Evolutionary conservation across 2,797 vertebrate genomes (phyloP).

Genomic region (Varecia variegata): DNA sequence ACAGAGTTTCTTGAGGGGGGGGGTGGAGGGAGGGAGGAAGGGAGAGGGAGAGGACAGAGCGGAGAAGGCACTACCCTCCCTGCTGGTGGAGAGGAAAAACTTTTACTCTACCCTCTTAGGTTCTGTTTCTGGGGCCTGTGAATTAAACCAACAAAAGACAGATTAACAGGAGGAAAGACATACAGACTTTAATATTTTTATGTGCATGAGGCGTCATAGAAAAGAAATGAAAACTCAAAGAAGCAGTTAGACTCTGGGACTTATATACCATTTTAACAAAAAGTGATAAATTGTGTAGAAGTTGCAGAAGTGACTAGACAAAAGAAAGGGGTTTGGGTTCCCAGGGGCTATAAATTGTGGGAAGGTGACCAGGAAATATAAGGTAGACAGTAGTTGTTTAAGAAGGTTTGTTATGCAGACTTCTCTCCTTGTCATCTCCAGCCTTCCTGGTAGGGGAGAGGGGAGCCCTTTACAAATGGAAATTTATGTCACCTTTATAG

Average conservation of each 20-base stretch:
- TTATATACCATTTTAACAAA: not conserved
- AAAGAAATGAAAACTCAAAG: not conserved
- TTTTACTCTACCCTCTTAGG: not conserved
- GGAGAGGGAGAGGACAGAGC: not conserved
- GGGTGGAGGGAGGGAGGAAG: no score
- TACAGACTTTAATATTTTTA: not conserved
- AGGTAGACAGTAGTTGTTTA: not conserved
- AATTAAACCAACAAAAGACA: not conserved
- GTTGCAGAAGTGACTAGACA: not conserved
- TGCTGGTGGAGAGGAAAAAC: not conserved
- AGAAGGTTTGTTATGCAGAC: not conserved
- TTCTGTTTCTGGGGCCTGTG: not conserved
- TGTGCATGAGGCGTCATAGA: not conserved
- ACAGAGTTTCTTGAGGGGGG: not conserved
- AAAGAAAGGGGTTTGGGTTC: no score
- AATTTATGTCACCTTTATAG: not conserved
- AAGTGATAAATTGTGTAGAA: not conserved
- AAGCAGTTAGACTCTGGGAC: not conserved
- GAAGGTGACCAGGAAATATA: not conserved
- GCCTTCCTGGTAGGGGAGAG: not conserved
- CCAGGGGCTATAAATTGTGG: not conserved
- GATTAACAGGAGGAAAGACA: not conserved
- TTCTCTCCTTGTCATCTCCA: not conserved
- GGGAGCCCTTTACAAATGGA: not conserved
- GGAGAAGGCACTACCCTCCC: accelerated